phyloP scores from a whole-genome alignment of 2,888 invertebrate species.

The Drosophila nr. perissopoda region DNA sequence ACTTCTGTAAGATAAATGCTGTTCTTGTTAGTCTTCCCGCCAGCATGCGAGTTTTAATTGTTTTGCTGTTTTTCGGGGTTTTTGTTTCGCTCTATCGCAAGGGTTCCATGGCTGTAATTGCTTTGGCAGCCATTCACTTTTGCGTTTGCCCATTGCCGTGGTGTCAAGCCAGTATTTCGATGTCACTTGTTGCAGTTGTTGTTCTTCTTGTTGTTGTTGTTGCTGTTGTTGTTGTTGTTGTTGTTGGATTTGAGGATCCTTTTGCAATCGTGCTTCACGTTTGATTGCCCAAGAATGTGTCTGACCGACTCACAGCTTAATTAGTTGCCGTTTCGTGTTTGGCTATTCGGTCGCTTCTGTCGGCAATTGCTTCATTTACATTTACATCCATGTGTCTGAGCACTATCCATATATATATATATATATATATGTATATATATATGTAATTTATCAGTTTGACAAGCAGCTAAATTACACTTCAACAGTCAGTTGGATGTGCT shows the following conservation, averaged over 20 bases:
- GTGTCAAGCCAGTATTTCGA: not conserved
- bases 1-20: no score
- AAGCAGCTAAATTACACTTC: conserved; percentile 42
- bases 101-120: conserved; percentile 63
- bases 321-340: conserved; percentile 50
- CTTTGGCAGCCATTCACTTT: conserved; percentile 68
- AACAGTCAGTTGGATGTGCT: conserved; percentile 30
- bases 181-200: not conserved
- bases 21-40: conserved; percentile 18
- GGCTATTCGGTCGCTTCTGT: conserved; percentile 37
- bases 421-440: not conserved
- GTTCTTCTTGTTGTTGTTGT: not conserved
- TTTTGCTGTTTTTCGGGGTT: conserved; percentile 30
- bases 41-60: conserved; percentile 44
- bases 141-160: conserved; percentile 16
- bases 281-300: conserved; percentile 60
- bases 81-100: conserved; percentile 37
- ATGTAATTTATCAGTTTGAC: conserved; percentile 29
- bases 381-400: conserved; percentile 13
- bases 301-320: conserved; percentile 47
- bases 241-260: conserved; percentile 51
- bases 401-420: no score
- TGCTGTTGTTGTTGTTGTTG: conserved; percentile 7
- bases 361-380: conserved; percentile 60
- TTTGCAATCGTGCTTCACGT: conserved; percentile 64